Evolutionary conservation across 2,113 vertebrate species (phyloP).

Genomic region (Labeo rohita): DNA sequence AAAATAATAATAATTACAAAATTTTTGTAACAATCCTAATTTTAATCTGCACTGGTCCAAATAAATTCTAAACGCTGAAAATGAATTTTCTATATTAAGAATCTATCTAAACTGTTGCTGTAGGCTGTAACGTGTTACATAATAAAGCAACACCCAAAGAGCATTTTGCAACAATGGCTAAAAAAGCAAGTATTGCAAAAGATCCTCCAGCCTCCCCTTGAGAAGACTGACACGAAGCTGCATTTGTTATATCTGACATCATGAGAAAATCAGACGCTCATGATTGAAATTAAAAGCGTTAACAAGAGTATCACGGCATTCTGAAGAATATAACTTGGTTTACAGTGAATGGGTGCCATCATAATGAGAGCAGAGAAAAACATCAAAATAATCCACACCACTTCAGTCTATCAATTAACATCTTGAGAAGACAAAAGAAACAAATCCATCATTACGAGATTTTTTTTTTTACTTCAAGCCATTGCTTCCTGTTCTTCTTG

Average conservation of each 20-base stretch:
- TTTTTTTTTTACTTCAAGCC: too few relatives aligned
- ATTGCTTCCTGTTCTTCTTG: too few relatives aligned
- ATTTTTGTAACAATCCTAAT: neutral
- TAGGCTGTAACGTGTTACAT: neutral
- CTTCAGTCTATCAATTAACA: too few relatives aligned
- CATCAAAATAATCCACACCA: too few relatives aligned
- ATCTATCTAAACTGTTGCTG: neutral
- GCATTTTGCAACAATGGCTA: neutral
- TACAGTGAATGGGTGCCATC: too few relatives aligned
- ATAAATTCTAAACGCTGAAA: neutral
- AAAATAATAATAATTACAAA: too few relatives aligned
- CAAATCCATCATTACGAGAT: too few relatives aligned
- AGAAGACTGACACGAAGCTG: neutral
- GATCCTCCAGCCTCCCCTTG: neutral
- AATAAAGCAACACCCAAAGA: neutral
- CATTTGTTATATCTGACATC: neutral
- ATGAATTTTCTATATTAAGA: neutral
- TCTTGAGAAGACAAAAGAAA: too few relatives aligned
- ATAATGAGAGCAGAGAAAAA: too few relatives aligned
- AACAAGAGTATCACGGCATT: neutral
- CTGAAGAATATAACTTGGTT: neutral
- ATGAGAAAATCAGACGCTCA: neutral
- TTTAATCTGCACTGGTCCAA: neutral
- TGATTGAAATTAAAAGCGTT: too few relatives aligned
- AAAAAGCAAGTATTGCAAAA: slow-evolving; percentile 11